Evolutionary conservation across 2,797 vertebrate species (phyloP), one percentile per base, ranked within the genome.

Genomic region (Typhlichthys eigenmanni): DNA sequence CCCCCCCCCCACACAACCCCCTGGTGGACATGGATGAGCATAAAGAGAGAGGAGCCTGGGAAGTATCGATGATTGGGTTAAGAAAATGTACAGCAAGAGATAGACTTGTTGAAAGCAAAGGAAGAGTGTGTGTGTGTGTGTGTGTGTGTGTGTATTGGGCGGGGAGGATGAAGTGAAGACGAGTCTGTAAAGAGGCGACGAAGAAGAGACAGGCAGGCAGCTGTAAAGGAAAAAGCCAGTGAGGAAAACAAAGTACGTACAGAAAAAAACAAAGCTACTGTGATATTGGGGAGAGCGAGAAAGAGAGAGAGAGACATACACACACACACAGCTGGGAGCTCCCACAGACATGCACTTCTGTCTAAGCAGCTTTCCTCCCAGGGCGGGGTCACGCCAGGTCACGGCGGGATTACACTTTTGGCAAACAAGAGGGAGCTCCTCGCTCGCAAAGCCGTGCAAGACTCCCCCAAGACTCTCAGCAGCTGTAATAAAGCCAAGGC

Each of bases 341-440:
- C 88, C 86, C 83, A 82, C 81, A 90, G 89, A 91, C 89, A 85
- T 77, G 75, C 85, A 88, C 86, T 92, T 83, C 78, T 89, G 85
- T 92, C 89, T 92, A 93, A 93, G 92, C 91, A 90, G 92, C 90
- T 93, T 92, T 92, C 87, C 89, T 92, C 92, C 90, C 83, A 88
- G 89, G 90, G 87, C 87, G 71, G 86, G 91, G 90, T 92, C 88
- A 85, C 79, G 75, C 76, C 79, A 60, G 92, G 92, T 93, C 91
- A 91, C 43, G 74, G 84, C 64, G 76, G 92, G 92, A 93, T 93
- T 93, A 92, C 91, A 91, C 89, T 92, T 93, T 93, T 92, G 92
- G 92, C 92, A 93, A 93, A 93, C 91, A 93, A 91, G 87, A 89
- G 86, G 88, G 88, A 90, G 91, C 89, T 92, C 73, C 84, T 88